Evolutionary conservation across 2,113 vertebrate species (phyloP).

Genomic region (Forbesichthys agassizii): DNA sequence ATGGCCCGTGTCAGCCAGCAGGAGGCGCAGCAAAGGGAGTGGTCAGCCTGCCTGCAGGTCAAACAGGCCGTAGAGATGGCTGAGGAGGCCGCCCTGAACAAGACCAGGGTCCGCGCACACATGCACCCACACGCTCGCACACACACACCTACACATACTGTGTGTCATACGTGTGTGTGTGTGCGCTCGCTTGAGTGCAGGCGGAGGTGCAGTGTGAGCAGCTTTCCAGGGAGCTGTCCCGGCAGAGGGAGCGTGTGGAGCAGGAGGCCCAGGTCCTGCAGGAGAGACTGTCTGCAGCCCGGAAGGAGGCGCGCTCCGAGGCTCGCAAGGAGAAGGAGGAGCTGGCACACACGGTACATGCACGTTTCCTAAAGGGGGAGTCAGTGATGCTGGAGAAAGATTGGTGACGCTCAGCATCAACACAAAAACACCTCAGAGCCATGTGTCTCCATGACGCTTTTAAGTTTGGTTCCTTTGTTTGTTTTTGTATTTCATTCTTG

Average conservation of each 20-base stretch:
- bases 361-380: background rate
- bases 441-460: no score
- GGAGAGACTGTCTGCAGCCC: slow-evolving; percentile 78
- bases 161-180: background rate
- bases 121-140: background rate
- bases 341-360: slow-evolving; percentile 77
- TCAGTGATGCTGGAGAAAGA: background rate
- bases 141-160: slow-evolving; percentile 2
- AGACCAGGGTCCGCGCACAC: slow-evolving; percentile 74
- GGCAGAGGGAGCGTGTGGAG: slow-evolving; percentile 80
- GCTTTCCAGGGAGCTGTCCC: slow-evolving; percentile 81
- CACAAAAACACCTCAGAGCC: no score
- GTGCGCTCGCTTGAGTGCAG: slow-evolving; percentile 62
- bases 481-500: background rate
- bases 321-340: slow-evolving; percentile 80
- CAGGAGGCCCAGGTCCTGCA: slow-evolving; percentile 77
- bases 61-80: slow-evolving; percentile 87
- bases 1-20: slow-evolving; percentile 74
- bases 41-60: slow-evolving; percentile 85
- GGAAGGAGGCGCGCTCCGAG: slow-evolving; percentile 76
- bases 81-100: slow-evolving; percentile 90
- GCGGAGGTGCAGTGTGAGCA: slow-evolving; percentile 85
- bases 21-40: slow-evolving; percentile 84
- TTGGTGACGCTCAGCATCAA: no score
- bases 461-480: no score